Base-by-base conservation (phyloP, 2,113 vertebrate genomes). In the Ranitomeya imitator region DNA sequence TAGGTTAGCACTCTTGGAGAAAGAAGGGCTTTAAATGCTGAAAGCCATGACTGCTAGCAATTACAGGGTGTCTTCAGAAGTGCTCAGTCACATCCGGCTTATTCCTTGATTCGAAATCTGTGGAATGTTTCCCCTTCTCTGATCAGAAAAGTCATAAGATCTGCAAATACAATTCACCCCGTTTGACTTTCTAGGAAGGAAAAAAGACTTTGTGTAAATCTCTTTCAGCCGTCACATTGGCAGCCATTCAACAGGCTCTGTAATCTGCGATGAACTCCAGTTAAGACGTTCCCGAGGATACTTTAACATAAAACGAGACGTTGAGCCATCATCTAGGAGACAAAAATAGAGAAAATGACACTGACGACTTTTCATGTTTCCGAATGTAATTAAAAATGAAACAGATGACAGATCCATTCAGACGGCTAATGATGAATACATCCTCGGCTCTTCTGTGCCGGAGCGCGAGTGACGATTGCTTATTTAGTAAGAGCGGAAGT, bases 141-240 rank as follows among this genome's bases (percentile, higher is more conserved):
- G 57, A 74, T 83, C 79, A 55, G n/a, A 77, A 77, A 61, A 69
- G 77, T 88, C 79, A 83, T 88, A 19, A 73, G 79, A 83, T 74
- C 67, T 61, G 69, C 86, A 82, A 88, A 82, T 71, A 83, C 21
- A 82, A 82, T 88, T 88, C 79, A 88, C 86, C 86, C 86, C 86
- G 7, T 82, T 82, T 88, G 86, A 88, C 86, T 88, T 87, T 82
- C 86, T 59, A 88, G 79, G 86, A 83, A 82, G 65, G 67, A 88
- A 87, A 59, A 80, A 45, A 3, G 78, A 71, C 86, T 86, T 86
- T 86, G 74, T 78, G 73, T 65, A 78, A 86, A 79, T 86, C 74
- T 81, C 78, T 54, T 59, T 76, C 86, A 74, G 86, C 86, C 71
- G 57, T 83, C 86, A 51, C 79, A 6, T n/a, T 88, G 86, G 86